Evolutionary conservation across 2,888 invertebrate genomes (phyloP), one percentile per base, ranked within the genome.

Genomic region (Tiphia femorata): DNA sequence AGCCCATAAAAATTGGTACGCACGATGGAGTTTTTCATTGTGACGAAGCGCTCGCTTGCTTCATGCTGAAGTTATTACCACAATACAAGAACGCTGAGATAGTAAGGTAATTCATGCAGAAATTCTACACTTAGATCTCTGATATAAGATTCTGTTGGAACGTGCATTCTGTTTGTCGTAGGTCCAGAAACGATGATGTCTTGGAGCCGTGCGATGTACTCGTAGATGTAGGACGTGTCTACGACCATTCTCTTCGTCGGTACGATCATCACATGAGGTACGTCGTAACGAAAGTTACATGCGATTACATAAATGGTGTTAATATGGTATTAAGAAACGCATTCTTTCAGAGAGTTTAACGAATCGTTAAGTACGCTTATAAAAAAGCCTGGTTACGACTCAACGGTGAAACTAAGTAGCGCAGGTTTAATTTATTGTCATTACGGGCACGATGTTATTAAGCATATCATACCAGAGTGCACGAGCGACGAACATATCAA

Each of bases 191-290:
- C 71, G 73, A 80, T 2, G 77, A 77, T 25, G 58, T 90, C 62
- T 86, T 98, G 49, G 88, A 90, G 0, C 87, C 88, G 1, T 98
- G 98, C 84, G 95, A 98, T 78, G 90, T 98, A 66, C 95, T 99
- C 0, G 92, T 99, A 0, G 98, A 99, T 85, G 97, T 98, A 3
- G 98, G 98, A 2, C 92, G 90, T 0, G 88, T 88, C 12, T 99
- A 93, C 82, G 89, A 97, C 82, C 92, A 92, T 49, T 84, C 85
- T 0, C 89, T 81, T 54, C 88, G 91, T 59, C 87, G 92, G 60
- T 99, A 93, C 83, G 99, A 99, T 82, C 99, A 99, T 83, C 99
- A 99, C 82, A 98, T 99, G 84, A 88, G 90, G 82, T 79, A 69
- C 3, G 40, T 29, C 37, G 27, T 33, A 8, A n/a, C n/a, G n/a